Evolutionary conservation across 2,113 vertebrate genomes (phyloP), one percentile per base, ranked within the genome.

Genomic region (Redunca redunca): DNA sequence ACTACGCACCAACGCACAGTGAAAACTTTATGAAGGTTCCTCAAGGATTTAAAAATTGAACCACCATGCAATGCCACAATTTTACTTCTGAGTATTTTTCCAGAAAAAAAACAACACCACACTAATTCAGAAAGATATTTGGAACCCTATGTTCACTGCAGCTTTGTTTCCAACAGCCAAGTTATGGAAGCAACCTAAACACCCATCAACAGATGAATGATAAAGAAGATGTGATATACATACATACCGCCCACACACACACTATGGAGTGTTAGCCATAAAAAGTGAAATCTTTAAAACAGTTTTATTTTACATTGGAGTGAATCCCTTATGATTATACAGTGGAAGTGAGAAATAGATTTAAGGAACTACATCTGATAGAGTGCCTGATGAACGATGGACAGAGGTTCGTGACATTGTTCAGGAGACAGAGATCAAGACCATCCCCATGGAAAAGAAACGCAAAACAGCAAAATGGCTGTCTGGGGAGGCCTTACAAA

Each of bases 331-430:
- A 62, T 30, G 13, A 62, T 30, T 62, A 62, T 30, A 30, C 58
- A 62, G 58, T 30, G 13, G 58, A 7, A 62, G 60, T 62, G 60
- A 30, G 60, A 30, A 62, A 62, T 14, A 60, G 13, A 30, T 30
- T 30, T 30, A 30, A 62, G 60, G 13, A 12, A 1, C 60, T 62
- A 62, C 13, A 62, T 62, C 2, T 62, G 28, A 30, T 62, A 60
- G 58, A 28, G 6, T 60, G 58, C 58, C 26, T 60, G 5, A 60
- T 30, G 58, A 28, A 60, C 26, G 28, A 14, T 60, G 26, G 58
- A 60, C 0, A 1, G 12, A 30, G 58, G 58, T 30, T 60, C 1
- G 0, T 14, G 58, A 60, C 12, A 14, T 0, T 60, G 58, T 60
- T 30, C 12, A 60, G 58, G 26, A 14, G 58, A 14, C 5, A 60